phyloP scores from a whole-genome alignment of 2,113 vertebrate genomes.

The Pteruthius melanotis region DNA sequence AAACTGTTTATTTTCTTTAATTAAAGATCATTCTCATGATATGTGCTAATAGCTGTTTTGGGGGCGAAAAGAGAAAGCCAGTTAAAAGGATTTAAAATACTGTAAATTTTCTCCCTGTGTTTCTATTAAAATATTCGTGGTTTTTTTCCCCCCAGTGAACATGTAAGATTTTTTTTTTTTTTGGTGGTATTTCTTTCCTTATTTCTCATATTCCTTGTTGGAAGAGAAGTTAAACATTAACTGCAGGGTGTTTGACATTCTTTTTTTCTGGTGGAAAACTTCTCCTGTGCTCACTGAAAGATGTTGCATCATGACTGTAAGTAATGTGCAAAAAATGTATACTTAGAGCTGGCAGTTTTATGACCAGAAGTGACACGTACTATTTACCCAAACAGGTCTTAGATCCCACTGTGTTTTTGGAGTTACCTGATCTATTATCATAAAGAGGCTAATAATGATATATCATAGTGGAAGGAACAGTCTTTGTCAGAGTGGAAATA shows the following conservation, averaged over 20 bases:
- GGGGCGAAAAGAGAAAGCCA: neutral
- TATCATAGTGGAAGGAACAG: neutral
- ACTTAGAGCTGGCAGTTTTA: neutral
- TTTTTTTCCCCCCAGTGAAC: neutral
- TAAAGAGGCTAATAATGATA: neutral
- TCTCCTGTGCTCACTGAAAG: neutral
- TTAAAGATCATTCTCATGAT: neutral
- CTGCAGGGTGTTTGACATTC: neutral
- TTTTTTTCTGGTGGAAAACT: neutral
- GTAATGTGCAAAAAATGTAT: neutral
- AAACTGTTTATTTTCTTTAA: neutral
- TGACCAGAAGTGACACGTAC: neutral
- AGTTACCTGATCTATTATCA: neutral
- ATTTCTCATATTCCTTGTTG: neutral
- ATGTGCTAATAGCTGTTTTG: neutral
- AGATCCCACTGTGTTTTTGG: neutral
- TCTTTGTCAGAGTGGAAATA: neutral
- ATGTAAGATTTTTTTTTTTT: neutral
- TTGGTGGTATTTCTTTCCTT: neutral
- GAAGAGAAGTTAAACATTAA: neutral
- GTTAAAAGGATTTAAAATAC: neutral
- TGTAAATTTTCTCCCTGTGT: neutral
- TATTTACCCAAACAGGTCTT: neutral
- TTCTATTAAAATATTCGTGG: neutral
- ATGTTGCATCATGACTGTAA: accelerated